Evolutionary conservation across 2,888 invertebrate species (phyloP).

Genomic region (Antheraea assamensis): DNA sequence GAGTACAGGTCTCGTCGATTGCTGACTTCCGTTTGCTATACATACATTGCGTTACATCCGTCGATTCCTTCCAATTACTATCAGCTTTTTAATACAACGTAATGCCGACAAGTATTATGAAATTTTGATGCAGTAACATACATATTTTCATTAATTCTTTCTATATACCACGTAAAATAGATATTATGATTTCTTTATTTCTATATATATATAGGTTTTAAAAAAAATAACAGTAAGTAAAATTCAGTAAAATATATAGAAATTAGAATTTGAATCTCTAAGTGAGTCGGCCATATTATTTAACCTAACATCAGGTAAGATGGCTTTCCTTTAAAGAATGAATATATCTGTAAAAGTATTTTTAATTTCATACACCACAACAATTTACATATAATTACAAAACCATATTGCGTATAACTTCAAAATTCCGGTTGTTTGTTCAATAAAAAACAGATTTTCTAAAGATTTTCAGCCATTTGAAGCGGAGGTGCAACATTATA

Average conservation of each 20-base stretch:
- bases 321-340: neutral
- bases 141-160: neutral
- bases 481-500: neutral
- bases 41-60: neutral
- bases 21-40: neutral
- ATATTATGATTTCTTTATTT: neutral
- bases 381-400: neutral
- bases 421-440: neutral
- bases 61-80: neutral
- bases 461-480: neutral
- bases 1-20: neutral
- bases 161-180: neutral
- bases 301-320: slow-evolving; percentile 1
- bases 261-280: too few species aligned
- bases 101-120: neutral
- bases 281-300: neutral
- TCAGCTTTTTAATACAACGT: neutral
- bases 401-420: neutral
- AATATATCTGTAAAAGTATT: neutral
- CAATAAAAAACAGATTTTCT: neutral
- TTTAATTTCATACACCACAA: neutral
- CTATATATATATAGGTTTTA: neutral
- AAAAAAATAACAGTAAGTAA: neutral
- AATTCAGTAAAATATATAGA: too few species aligned
- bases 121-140: neutral